These are phyloP conservation scores for Bilobella aurantiaca DNA, from an alignment of 1,140 invertebrate species.

Conservation along the genomic window DNA sequence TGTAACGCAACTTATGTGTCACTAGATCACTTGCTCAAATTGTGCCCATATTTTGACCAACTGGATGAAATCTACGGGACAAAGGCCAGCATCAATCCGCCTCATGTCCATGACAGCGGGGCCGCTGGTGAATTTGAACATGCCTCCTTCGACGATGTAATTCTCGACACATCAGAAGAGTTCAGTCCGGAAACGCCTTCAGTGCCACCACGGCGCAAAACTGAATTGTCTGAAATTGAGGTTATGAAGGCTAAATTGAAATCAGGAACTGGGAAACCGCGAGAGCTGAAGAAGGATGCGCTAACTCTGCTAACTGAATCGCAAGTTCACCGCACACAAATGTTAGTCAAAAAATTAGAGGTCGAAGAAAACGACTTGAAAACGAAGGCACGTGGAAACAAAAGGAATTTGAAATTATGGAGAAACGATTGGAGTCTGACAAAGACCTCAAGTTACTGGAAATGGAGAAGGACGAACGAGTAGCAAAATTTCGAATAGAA, in stretches of 20 bases:
- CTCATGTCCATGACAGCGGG: not conserved
- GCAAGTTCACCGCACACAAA: not conserved
- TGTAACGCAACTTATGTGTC: not conserved
- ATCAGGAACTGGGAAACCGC: not conserved
- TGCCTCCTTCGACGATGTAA: not conserved
- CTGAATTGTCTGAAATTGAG: not conserved
- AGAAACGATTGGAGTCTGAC: not conserved
- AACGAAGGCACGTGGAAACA: not conserved
- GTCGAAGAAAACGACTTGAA: conserved; percentile 6
- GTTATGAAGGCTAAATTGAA: not conserved
- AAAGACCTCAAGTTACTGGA: not conserved
- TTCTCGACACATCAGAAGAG: not conserved
- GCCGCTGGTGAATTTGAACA: not conserved
- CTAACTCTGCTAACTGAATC: not conserved
- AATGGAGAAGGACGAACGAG: not conserved
- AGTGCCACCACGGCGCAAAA: not conserved
- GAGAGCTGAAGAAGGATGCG: not conserved
- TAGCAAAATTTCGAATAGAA: conserved; percentile 3
- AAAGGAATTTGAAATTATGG: not conserved
- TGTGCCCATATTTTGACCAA: conserved; percentile 14
- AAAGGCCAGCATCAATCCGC: not conserved
- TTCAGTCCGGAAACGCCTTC: not conserved
- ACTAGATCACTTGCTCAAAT: not conserved
- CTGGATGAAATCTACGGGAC: conserved; percentile 15
- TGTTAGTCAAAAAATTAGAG: not conserved